Evolutionary conservation across 1,140 invertebrate genomes (phyloP), one percentile per base, ranked within the genome.

Genomic region (Diachasma alloeum): DNA sequence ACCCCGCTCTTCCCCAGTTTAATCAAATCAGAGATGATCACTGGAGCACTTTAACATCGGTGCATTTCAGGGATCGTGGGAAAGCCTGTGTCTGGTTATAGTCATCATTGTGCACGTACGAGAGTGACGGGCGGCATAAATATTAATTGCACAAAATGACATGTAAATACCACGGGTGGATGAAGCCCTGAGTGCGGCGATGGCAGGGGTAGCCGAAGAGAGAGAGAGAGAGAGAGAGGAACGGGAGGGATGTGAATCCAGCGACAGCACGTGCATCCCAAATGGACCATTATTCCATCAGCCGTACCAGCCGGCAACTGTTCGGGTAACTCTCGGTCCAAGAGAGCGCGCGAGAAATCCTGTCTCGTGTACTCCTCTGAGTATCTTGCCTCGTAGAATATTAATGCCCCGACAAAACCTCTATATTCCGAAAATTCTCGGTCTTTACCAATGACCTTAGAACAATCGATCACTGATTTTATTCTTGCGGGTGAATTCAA

Each of bases 121-220:
- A 15, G 59, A 63, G 59, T 63, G 59, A 63, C 59, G 59, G 59
- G 59, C 24, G 59, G 59, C 24, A 48, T 46, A 48, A 72, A 48
- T 46, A 72, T 48, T 72, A 46, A 46, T 72, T 72, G 44, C 44
- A 72, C 39, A 72, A 46, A 46, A 72, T 72, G 39, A 31, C 44
- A 48, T 48, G 70, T 46, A 46, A 48, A 46, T 48, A 72, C 39
- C 39, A 72, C 70, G 70, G 46, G 70, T 72, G 70, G 70, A 31
- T 72, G 70, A 72, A 69, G 67, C 67, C 19, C 24, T 31, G 70
- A 72, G 44, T 31, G 24, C 59, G 59, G 19, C 19, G 59, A 63
- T 53, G 59, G 24, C 24, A 6, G 59, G 24, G 24, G 59, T 24
- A 63, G 24, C 3, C 24, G 4, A 31, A 4, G 24, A 22, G 53